Evolutionary conservation across 64 coral and sea anemone genomes (phyloP).

Genomic region (Stichodactyla helianthus): DNA sequence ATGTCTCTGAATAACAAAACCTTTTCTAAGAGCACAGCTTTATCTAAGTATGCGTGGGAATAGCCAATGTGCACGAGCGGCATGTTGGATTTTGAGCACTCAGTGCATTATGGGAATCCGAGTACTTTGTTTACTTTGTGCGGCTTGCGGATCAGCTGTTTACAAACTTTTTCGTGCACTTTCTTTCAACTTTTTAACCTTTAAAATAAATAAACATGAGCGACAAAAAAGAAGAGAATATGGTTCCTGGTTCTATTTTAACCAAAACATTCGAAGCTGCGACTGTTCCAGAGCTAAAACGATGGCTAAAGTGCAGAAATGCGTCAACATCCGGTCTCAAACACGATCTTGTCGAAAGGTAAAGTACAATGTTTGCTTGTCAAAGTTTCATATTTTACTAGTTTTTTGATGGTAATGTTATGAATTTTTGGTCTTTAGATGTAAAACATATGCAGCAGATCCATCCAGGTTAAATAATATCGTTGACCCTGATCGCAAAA

Average conservation of each 20-base stretch:
- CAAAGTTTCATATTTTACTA: conserved; percentile 5
- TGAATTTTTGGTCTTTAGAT: not conserved
- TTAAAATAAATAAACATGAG: not conserved
- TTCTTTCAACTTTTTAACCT: not conserved
- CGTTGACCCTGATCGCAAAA: not conserved
- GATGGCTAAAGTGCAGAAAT: conserved; percentile 10
- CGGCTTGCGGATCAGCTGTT: not conserved
- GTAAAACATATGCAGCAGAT: conserved; percentile 10
- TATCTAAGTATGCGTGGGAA: no score
- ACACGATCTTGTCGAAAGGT: conserved; percentile 6
- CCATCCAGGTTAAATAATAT: not conserved
- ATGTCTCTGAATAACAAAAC: no score
- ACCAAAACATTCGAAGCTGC: conserved; percentile 3
- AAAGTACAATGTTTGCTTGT: not conserved
- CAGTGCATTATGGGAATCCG: not conserved
- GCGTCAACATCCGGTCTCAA: conserved; percentile 7
- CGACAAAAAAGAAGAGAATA: not conserved
- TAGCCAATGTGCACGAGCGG: no score
- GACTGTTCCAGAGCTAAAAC: not conserved
- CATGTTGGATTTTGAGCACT: not conserved
- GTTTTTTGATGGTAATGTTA: not conserved
- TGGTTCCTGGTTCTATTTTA: conserved; percentile 4
- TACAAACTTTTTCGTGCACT: not conserved
- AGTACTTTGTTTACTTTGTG: conserved; percentile 14
- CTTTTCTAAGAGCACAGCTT: no score